phyloP scores from a whole-genome alignment of 2,888 invertebrate genomes.

The Drosophila ezoana region DNA sequence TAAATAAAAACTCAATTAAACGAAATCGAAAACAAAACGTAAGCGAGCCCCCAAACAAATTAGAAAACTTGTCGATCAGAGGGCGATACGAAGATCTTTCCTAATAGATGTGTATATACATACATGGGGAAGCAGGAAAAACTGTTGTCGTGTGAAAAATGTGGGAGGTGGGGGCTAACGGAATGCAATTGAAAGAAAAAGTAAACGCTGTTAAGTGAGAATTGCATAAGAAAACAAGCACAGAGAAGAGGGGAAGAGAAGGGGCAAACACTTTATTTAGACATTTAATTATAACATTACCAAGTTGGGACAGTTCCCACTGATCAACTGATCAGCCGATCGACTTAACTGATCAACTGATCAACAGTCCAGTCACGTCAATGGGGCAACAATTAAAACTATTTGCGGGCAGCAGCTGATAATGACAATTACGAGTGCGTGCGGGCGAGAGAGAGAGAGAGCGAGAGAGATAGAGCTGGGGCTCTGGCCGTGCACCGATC shows the following conservation, averaged over 20 bases:
- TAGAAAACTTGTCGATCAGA: constrained; percentile 55
- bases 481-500: constrained; percentile 7
- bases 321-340: constrained; percentile 31
- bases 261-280: constrained; percentile 43
- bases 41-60: constrained; percentile 43
- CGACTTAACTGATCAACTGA: constrained; percentile 17
- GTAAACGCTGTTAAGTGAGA: constrained; percentile 34
- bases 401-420: constrained; percentile 70
- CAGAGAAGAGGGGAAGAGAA: not conserved
- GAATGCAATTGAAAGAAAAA: constrained; percentile 46
- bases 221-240: constrained; percentile 64
- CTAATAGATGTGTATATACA: constrained; percentile 14
- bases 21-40: constrained; percentile 49
- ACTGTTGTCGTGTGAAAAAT: constrained; percentile 51
- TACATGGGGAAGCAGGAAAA: constrained; percentile 2
- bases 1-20: constrained; percentile 49
- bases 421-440: constrained; percentile 62
- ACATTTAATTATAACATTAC: constrained; percentile 57
- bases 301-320: constrained; percentile 37
- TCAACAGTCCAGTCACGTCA: constrained; percentile 66
- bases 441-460: not conserved
- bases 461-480: not conserved
- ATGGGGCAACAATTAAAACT: constrained; percentile 70
- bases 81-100: constrained; percentile 42
- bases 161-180: not conserved